Conservation (phyloP, 2,797 vertebrate genomes). For the Alauda arvensis region DNA sequence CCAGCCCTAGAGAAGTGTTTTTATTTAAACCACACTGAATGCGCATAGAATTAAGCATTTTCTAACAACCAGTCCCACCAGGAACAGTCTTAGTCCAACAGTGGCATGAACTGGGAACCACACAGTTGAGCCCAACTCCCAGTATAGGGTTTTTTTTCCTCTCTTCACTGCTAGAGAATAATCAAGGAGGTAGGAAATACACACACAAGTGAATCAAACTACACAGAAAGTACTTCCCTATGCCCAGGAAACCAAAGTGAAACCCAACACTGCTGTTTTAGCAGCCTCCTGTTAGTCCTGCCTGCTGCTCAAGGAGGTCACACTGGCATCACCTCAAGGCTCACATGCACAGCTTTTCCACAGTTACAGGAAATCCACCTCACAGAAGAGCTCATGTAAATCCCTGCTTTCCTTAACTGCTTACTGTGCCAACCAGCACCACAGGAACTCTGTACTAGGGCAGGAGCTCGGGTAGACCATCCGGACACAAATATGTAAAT, state of each 20-base stretch:
- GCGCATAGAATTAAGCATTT: not conserved
- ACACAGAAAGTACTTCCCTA: not conserved
- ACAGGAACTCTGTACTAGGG: not conserved
- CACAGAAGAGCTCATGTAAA: not conserved
- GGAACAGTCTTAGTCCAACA: not conserved
- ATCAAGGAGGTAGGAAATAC: not conserved
- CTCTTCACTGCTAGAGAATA: not conserved
- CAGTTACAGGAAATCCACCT: not conserved
- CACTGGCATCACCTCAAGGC: not conserved
- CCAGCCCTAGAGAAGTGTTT: accelerated
- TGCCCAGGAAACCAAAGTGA: accelerated
- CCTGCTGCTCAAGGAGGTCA: not conserved
- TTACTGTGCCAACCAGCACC: not conserved
- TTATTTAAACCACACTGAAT: not conserved
- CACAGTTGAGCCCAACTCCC: accelerated
- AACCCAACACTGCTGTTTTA: not conserved
- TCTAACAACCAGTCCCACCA: not conserved
- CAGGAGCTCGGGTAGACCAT: not conserved
- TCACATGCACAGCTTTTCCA: not conserved
- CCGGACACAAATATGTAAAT: not conserved
- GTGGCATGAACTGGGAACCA: accelerated
- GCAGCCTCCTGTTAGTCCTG: not conserved
- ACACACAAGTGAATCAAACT: not conserved
- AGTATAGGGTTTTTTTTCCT: accelerated
- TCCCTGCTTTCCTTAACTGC: not conserved